Conservation (phyloP, 2,888 invertebrate species). For the Hemithea aestivaria region DNA sequence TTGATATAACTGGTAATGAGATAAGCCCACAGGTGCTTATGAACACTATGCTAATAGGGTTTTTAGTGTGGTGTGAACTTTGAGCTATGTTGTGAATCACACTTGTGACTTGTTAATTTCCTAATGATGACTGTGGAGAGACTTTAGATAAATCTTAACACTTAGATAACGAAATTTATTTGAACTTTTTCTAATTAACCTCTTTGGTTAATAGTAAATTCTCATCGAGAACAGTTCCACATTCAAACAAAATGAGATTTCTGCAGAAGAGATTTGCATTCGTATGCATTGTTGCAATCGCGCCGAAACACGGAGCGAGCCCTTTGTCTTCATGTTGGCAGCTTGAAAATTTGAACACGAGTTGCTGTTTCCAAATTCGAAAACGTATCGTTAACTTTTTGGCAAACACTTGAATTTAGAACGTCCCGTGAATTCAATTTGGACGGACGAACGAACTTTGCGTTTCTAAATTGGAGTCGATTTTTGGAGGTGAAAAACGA, state of each 20-base stretch:
- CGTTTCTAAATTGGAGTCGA: not conserved
- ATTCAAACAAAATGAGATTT: too few species aligned
- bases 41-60: conserved; percentile 13
- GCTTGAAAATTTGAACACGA: conserved; percentile 8
- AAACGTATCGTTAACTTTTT: conserved; percentile 4
- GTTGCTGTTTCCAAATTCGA: conserved; percentile 5
- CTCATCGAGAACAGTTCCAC: too few species aligned
- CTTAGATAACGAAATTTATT: too few species aligned
- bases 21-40: conserved; percentile 10
- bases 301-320: conserved; percentile 5
- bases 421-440: conserved; percentile 4
- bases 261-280: too few species aligned
- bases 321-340: conserved; percentile 5
- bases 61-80: conserved; percentile 8
- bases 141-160: too few species aligned
- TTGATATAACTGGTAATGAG: conserved; percentile 16
- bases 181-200: too few species aligned
- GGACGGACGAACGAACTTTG: not conserved
- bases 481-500: not conserved
- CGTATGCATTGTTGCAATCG: not conserved
- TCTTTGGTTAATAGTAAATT: too few species aligned
- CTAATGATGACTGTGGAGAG: conserved; percentile 9
- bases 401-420: not conserved
- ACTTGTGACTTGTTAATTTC: conserved; percentile 4
- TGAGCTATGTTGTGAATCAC: conserved; percentile 7